phyloP scores from a whole-genome alignment of 2,888 invertebrate genomes.

The Macaria liturata region DNA sequence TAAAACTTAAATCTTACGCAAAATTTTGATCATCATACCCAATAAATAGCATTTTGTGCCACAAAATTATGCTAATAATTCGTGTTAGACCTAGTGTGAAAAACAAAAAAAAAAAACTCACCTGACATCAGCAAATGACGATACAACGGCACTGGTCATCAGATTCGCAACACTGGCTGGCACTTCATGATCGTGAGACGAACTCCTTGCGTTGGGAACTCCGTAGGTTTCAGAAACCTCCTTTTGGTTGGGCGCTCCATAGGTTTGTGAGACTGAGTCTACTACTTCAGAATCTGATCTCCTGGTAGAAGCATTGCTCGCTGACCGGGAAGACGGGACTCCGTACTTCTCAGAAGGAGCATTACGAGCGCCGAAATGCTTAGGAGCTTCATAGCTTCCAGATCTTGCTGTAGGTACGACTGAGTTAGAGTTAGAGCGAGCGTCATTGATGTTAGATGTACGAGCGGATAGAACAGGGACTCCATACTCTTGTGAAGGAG shows the following conservation, averaged over 20 bases:
- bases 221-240: conserved; percentile 66
- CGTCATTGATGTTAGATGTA: conserved; percentile 3
- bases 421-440: conserved; percentile 2
- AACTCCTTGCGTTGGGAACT: conserved; percentile 48
- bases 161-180: conserved; percentile 53
- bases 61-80: too few species aligned
- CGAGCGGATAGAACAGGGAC: conserved; percentile 37
- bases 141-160: conserved; percentile 56
- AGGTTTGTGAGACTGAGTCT: conserved; percentile 48
- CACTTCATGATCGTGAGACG: conserved; percentile 75
- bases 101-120: conserved; percentile 21
- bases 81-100: too few species aligned
- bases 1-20: too few species aligned
- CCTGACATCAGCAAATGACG: conserved; percentile 60
- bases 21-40: too few species aligned
- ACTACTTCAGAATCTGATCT: conserved; percentile 44
- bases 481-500: conserved; percentile 52
- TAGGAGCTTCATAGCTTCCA: background rate
- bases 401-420: background rate
- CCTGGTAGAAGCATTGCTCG: conserved; percentile 34
- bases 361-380: conserved; percentile 12
- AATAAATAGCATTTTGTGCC: too few species aligned
- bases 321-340: conserved; percentile 14
- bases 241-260: conserved; percentile 48
- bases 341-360: conserved; percentile 14